A percentile compares a stretch with the other conserved stretches of the same genome.
Conservation (phyloP, 2,888 invertebrate species). For the Macaria liturata region DNA sequence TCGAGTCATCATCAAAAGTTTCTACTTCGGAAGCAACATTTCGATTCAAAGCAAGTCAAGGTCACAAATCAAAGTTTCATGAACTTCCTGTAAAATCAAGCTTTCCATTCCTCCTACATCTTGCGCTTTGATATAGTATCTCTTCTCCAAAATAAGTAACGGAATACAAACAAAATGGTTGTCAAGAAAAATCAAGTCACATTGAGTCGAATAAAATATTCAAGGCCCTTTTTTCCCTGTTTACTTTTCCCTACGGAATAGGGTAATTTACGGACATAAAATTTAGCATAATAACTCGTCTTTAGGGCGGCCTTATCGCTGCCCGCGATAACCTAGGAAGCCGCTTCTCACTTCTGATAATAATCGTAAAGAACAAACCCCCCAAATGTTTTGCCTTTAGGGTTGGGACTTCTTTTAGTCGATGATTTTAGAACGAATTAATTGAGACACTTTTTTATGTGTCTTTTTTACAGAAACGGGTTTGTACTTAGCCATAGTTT, state of each 20-base stretch:
- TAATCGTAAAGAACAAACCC: constrained; percentile 33
- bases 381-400: constrained; percentile 30
- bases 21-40: too few species aligned
- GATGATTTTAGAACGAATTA: constrained; percentile 9
- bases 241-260: constrained; percentile 30
- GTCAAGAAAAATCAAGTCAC: constrained; percentile 27
- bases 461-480: too few species aligned
- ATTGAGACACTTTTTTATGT: too few species aligned
- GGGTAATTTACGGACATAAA: constrained; percentile 37
- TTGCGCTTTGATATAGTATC: too few species aligned
- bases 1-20: too few species aligned
- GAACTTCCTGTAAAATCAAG: constrained; percentile 6
- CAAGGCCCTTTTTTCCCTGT: constrained; percentile 26
- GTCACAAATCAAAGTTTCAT: constrained; percentile 9
- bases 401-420: constrained; percentile 20
- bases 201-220: constrained; percentile 26
- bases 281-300: constrained; percentile 40
- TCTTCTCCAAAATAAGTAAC: constrained; percentile 13
- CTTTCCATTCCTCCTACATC: constrained; percentile 5
- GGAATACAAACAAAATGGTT: constrained; percentile 19
- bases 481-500: too few species aligned
- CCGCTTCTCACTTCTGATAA: constrained; percentile 35
- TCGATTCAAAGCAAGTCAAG: too few species aligned
- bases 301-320: constrained; percentile 36
- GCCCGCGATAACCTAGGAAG: constrained; percentile 33